Conservation (phyloP, 2,797 vertebrate genomes). For the Crax fasciolata region DNA sequence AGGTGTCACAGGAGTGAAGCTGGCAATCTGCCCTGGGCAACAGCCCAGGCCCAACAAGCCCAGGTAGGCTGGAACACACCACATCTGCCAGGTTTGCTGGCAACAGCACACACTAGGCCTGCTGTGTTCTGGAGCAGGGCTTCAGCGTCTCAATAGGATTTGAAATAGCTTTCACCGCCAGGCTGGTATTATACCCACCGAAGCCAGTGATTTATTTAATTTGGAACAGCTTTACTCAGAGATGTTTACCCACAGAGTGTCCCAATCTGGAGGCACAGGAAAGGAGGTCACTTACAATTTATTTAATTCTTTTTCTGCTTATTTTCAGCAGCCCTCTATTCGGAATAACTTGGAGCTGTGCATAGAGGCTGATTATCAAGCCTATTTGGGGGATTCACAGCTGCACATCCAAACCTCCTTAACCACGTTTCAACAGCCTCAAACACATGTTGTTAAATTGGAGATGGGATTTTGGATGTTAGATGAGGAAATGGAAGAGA, state of each 20-base stretch:
- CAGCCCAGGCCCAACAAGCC: neutral
- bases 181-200: neutral
- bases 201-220: slow-evolving; percentile 15
- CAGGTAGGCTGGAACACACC: neutral
- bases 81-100: neutral
- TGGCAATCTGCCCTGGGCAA: neutral
- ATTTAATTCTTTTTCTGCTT: neutral
- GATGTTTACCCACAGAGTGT: neutral
- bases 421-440: neutral
- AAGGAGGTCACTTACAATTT: slow-evolving; percentile 12
- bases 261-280: neutral
- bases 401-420: slow-evolving; percentile 40
- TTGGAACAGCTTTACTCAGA: slow-evolving; percentile 31
- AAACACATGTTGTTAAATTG: neutral
- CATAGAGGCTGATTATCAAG: slow-evolving; percentile 47
- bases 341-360: slow-evolving; percentile 45
- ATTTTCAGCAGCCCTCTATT: slow-evolving; percentile 45
- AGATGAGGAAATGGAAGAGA: neutral
- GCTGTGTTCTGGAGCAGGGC: neutral
- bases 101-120: fast-evolving
- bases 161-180: slow-evolving; percentile 1
- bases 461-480: neutral
- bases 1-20: neutral
- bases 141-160: neutral
- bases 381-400: slow-evolving; percentile 29